These are phyloP conservation scores for Prosopocoilus inquinatus DNA, from an alignment of 2,888 invertebrate genomes.

Conservation along the genomic window DNA sequence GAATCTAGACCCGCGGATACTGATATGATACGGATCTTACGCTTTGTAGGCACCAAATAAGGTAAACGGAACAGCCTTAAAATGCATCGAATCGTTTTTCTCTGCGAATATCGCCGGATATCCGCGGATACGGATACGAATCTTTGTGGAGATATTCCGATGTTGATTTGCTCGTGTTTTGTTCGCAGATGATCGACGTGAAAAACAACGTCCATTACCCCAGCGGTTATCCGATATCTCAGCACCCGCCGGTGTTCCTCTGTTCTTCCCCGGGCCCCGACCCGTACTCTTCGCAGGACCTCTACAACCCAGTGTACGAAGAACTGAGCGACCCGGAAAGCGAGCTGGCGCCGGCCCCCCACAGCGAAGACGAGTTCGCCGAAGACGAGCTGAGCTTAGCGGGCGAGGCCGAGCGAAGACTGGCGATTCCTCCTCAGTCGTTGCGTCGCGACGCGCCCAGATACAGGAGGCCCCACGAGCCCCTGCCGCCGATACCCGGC, in stretches of 20 bases:
- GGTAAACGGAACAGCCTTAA: too few species aligned
- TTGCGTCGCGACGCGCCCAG: conserved; percentile 53
- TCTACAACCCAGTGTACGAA: conserved; percentile 80
- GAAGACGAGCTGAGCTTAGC: conserved; percentile 74
- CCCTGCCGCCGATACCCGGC: conserved; percentile 59
- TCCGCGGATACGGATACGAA: too few species aligned
- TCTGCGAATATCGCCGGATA: too few species aligned
- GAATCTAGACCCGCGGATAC: too few species aligned
- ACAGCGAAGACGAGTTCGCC: conserved; percentile 82
- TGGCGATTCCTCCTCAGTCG: conserved; percentile 49
- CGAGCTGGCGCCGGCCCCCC: conserved; percentile 57
- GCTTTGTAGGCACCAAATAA: too few species aligned
- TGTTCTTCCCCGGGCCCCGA: conserved; percentile 69
- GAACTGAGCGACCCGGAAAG: conserved; percentile 70
- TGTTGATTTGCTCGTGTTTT: background rate
- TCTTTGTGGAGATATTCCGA: too few species aligned
- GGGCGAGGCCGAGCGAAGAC: conserved; percentile 46
- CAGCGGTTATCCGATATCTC: conserved; percentile 61
- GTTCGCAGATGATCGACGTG: conserved; percentile 69
- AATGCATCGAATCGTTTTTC: too few species aligned
- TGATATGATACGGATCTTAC: too few species aligned
- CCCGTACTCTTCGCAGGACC: conserved; percentile 61
- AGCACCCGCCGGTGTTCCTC: conserved; percentile 67
- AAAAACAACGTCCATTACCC: conserved; percentile 61
- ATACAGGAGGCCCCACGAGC: conserved; percentile 60